Percentiles rank a stretch among this genome's conserved stretches.
These are phyloP conservation scores for Tipula unca DNA, from an alignment of 2,888 invertebrate genomes.

Conservation along the genomic window DNA sequence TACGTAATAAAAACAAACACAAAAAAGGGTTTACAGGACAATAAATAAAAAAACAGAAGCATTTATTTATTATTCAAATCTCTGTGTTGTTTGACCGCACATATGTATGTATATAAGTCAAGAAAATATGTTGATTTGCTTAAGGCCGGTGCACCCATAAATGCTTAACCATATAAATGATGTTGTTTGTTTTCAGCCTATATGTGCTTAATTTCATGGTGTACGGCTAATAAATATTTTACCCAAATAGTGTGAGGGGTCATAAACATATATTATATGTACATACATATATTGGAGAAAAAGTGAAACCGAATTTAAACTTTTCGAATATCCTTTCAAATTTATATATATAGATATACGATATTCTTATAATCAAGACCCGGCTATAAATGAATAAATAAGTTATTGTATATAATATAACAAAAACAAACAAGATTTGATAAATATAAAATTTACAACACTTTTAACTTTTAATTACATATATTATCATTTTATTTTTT, in stretches of 20 bases:
- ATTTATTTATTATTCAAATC: neutral
- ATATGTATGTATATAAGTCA: neutral
- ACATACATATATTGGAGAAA: neutral
- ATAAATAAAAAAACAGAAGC: neutral
- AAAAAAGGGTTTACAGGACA: neutral
- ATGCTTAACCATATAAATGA: neutral
- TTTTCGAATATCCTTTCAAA: neutral
- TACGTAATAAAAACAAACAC: neutral
- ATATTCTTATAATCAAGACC: neutral
- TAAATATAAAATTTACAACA: neutral
- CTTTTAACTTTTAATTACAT: neutral
- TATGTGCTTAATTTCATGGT: neutral
- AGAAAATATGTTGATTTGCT: neutral
- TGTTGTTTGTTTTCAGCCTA: neutral
- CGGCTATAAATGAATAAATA: neutral
- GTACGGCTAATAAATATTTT: neutral
- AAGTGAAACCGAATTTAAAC: neutral
- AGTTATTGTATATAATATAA: neutral
- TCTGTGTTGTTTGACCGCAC: neutral
- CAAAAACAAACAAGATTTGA: neutral
- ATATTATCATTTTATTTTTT: neutral
- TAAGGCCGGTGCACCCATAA: neutral
- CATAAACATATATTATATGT: neutral
- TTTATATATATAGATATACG: neutral
- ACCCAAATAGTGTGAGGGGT: neutral